A percentile compares a stretch with the other conserved stretches of the same genome.
phyloP scores from a whole-genome alignment of 2,113 vertebrate species.

The Coturnix japonica region DNA sequence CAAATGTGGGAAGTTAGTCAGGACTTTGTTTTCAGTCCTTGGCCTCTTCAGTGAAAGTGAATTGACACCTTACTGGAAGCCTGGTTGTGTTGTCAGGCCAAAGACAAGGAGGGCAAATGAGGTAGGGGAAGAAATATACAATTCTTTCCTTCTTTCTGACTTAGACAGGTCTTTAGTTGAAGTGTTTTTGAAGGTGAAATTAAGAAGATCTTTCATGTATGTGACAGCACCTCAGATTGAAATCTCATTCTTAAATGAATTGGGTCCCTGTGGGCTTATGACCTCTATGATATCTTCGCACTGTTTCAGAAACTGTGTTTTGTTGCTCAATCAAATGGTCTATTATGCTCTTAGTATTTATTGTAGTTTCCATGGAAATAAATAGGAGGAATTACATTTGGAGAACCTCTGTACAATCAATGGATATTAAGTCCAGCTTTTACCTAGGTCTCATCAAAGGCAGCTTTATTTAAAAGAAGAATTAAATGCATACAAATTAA shows the following conservation, averaged over 20 bases:
- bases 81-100: neutral
- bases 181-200: conserved; percentile 33
- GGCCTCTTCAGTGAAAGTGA: conserved; percentile 10
- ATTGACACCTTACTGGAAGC: neutral
- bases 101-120: neutral
- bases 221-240: conserved; percentile 23
- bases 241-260: neutral
- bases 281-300: neutral
- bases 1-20: neutral
- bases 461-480: neutral
- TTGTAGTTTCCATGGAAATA: too few species aligned
- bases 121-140: neutral
- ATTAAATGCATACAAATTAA: neutral
- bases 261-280: neutral
- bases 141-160: neutral
- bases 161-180: neutral
- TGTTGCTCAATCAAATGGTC: too few species aligned
- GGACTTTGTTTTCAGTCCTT: neutral
- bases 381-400: too few species aligned
- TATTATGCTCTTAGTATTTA: too few species aligned
- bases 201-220: conserved; percentile 49
- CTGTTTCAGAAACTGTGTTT: neutral
- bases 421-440: neutral
- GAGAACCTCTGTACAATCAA: neutral
- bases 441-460: neutral